Percentiles rank a stretch among this genome's conserved stretches.
Conservation (phyloP, 1,140 invertebrate species). For the Mya arenaria region DNA sequence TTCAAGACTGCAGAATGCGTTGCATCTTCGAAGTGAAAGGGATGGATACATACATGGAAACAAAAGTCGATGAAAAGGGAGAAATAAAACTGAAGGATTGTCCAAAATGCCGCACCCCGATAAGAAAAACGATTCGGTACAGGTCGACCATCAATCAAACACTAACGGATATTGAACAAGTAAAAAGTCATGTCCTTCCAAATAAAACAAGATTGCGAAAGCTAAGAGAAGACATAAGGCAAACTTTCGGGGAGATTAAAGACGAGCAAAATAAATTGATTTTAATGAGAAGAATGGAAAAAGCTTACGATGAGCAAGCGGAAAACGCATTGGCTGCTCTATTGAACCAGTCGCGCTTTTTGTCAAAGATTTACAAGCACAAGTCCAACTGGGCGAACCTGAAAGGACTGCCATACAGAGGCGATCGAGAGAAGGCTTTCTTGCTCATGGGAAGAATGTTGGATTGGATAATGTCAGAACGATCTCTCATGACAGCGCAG, state of each 20-base stretch:
- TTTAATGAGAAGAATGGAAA: conserved; percentile 1
- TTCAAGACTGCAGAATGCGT: conserved; percentile 65
- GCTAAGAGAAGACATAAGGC: conserved; percentile 20
- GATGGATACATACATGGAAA: conserved; percentile 81
- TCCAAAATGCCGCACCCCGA: conserved; percentile 85
- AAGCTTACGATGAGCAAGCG: background rate
- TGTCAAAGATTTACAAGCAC: background rate
- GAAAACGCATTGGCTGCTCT: conserved; percentile 33
- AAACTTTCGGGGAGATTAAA: background rate
- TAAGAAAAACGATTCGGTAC: conserved; percentile 85
- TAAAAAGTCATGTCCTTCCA: conserved; percentile 50
- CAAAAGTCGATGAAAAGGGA: conserved; percentile 73
- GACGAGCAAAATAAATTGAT: background rate
- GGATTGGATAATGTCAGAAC: conserved; percentile 36
- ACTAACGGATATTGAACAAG: conserved; percentile 58
- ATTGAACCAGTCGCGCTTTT: conserved; percentile 20
- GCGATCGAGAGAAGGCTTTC: conserved; percentile 1
- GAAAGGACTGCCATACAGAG: background rate
- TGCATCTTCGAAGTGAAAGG: conserved; percentile 65
- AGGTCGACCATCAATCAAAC: conserved; percentile 83
- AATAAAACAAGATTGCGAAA: conserved; percentile 7
- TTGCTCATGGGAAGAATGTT: background rate
- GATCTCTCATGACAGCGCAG: conserved; percentile 39
- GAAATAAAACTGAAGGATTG: conserved; percentile 84
- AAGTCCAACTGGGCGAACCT: conserved; percentile 13